Conservation (phyloP, 2,113 vertebrate species). For the Zosterops borbonicus region DNA sequence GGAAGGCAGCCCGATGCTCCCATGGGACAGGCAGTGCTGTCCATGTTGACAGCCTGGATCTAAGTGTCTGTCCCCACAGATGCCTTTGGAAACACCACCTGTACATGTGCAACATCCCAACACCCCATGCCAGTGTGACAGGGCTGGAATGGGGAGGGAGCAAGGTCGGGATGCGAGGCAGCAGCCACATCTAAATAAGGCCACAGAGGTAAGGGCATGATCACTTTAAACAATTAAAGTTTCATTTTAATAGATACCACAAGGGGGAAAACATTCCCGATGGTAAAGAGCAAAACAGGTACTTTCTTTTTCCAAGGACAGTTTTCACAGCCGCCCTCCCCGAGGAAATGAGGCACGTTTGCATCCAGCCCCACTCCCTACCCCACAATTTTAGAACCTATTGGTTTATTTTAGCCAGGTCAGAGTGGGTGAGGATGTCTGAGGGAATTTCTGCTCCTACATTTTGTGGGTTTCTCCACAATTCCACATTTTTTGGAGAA, state of each 20-base stretch:
- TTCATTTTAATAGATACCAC: neutral
- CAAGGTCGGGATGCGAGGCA: neutral
- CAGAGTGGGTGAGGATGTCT: accelerated
- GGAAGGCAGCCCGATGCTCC: neutral
- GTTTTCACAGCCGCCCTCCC: neutral
- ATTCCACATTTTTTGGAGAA: neutral
- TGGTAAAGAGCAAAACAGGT: neutral
- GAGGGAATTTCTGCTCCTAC: neutral
- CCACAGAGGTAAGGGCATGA: neutral
- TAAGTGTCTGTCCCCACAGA: neutral
- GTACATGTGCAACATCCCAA: neutral
- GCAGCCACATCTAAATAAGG: neutral
- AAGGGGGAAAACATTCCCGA: accelerated
- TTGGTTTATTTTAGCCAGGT: neutral
- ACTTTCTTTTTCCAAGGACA: neutral
- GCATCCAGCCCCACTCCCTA: neutral
- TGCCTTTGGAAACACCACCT: conserved; percentile 6
- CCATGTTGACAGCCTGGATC: neutral
- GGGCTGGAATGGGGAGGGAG: neutral
- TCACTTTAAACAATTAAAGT: neutral
- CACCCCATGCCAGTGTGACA: accelerated
- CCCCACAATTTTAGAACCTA: neutral
- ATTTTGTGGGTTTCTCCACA: neutral
- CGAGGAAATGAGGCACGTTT: accelerated
- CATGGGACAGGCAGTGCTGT: neutral